Base-by-base conservation (phyloP, 2,888 invertebrate genomes). In the Thymelicus sylvestris region DNA sequence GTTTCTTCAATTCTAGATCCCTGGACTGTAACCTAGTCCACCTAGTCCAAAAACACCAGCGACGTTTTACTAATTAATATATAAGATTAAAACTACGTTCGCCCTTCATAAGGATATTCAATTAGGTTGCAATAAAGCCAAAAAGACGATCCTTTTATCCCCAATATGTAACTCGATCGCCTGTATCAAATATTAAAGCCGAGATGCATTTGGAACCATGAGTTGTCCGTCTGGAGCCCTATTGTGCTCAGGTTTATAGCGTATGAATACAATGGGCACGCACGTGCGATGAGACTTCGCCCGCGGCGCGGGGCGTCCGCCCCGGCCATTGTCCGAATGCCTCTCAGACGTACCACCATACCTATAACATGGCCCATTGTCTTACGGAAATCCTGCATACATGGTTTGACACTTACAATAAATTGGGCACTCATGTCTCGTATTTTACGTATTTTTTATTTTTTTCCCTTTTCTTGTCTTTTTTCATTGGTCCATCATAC, bases 371-470 rank as follows among this genome's bases (percentile, higher is more conserved):
- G 77, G 77, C 71, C 88, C 88, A 92, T 92, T 92, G 92, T 92
- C 89, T 90, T 86, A 89, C 84, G 86, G 88, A 89, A 89, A 90
- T 89, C 86, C 86, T 88, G 79, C 80, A 78, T 84, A 87, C 86
- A 88, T 80, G 86, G 83, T 86, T 89, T 87, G 88, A 87, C 88
- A 90, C 83, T 86, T 83, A 83, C 78, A 81, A 80, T 83, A 83
- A 85, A 85, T 82, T 82, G 76, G 79, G 80, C 79, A 80, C 78
- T 76, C 78, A 75, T 78, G 78, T 76, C 77, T 76, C 74, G 72
- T 79, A 76, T 78, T 47, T 68, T 62, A 67, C n/a, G 44, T 39
- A 55, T 65, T 52, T 41, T 65, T 52, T 52, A 41, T 41, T 41
- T 55, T 52, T 41, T 10, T 2, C 61, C 24, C 39, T 52, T 67